Base-by-base conservation (phyloP, 1,140 invertebrate genomes). In the Diabrotica virgifera region DNA sequence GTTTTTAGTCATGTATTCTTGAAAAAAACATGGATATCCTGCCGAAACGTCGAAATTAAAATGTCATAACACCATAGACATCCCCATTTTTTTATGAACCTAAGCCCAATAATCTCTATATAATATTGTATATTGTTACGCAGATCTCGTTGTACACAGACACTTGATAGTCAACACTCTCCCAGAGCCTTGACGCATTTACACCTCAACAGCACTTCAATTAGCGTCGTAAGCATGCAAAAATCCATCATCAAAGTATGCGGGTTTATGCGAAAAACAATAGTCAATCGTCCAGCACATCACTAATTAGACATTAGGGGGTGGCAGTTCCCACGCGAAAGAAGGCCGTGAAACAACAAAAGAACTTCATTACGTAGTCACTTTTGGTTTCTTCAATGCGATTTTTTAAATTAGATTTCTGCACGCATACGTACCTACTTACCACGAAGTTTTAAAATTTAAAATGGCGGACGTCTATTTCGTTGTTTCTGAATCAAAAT, bases 401-500 rank as follows among this genome's bases (percentile, higher is more conserved):
- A 71, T 73, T 74, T 74, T 76, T 77, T 5, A 10, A 77, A 76
- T 77, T 74, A 71, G 66, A 63, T 69, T 71, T 54, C 71, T 72
- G 74, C 75, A 76, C 73, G 75, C 72, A 74, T 75, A 66, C 70
- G 66, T 67, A 63, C 61, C 60, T 69, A n/a, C 61, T 62, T 69
- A n/a, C n/a, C 40, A n/a, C 8, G 40, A 46, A 24, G 24, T 24
- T 24, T 24, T 46, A 46, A n/a, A 10, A 46, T 46, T 46, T 69
- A 75, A 76, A 76, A 76, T 76, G 75, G 74, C 75, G 75, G 75
- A 76, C n/a, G n/a, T 3, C 2, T n/a, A 46, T 46, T 46, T 46
- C 6, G n/a, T 46, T 24, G 24, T 24, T 24, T 24, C 24, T 24
- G 24, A 24, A 4, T 24, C 24, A 24, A 24, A 24, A 1, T 24